A percentile compares a stretch with the other conserved stretches of the same genome.
Conservation (phyloP, 2,113 vertebrate genomes). For the Gobius niger region DNA sequence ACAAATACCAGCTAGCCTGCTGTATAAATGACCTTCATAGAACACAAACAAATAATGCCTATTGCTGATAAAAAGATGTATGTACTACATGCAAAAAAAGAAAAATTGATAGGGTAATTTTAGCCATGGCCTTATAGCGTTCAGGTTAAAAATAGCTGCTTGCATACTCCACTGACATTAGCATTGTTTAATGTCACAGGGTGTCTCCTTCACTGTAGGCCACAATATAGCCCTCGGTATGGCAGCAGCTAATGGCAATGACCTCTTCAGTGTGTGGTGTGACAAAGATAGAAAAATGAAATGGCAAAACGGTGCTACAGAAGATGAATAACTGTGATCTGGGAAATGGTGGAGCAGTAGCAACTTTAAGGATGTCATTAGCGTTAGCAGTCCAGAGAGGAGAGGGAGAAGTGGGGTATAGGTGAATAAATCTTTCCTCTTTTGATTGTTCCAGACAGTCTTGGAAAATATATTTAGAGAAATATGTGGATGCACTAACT, state of each 20-base stretch:
- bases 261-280: constrained; percentile 17
- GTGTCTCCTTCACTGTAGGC: background rate
- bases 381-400: constrained; percentile 16
- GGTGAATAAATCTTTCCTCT: constrained; percentile 3
- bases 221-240: constrained; percentile 11
- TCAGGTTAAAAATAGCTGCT: background rate
- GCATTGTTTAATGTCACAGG: constrained; percentile 17
- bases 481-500: constrained; percentile 1
- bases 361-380: constrained; percentile 22
- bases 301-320: background rate
- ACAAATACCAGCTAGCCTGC: constrained; percentile 27
- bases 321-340: constrained; percentile 19
- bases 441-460: constrained; percentile 8
- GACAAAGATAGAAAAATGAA: constrained; percentile 11
- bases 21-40: constrained; percentile 38
- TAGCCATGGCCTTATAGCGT: constrained; percentile 12
- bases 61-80: constrained; percentile 1
- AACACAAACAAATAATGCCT: background rate
- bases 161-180: background rate
- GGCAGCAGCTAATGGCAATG: constrained; percentile 17
- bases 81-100: constrained; percentile 16
- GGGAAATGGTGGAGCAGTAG: constrained; percentile 12
- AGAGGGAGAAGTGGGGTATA: constrained; percentile 12
- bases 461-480: constrained; percentile 3
- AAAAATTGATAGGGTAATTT: constrained; percentile 19